Conservation (phyloP, 2,113 vertebrate genomes). For the Chaetodon auriga region DNA sequence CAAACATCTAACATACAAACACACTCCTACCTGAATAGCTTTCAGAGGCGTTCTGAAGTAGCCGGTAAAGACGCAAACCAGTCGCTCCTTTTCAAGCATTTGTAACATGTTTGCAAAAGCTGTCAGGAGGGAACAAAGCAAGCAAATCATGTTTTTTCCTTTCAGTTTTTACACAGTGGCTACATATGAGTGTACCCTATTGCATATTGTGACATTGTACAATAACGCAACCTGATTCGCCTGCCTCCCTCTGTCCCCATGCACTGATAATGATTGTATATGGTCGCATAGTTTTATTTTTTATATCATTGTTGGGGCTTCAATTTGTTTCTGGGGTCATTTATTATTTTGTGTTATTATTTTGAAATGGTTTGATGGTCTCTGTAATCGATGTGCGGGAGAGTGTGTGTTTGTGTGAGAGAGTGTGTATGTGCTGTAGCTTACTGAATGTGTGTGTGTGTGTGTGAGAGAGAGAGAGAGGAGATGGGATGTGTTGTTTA, state of each 20-base stretch:
- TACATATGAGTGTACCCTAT: background rate
- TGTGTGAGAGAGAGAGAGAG: background rate
- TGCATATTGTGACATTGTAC: slow-evolving; percentile 20
- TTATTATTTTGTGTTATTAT: slow-evolving; percentile 37
- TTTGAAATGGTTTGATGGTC: slow-evolving; percentile 29
- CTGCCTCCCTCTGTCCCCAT: slow-evolving; percentile 36
- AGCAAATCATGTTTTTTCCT: background rate
- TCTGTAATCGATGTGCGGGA: background rate
- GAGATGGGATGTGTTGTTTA: background rate
- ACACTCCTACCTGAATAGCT: background rate
- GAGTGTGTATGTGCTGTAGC: slow-evolving; percentile 13
- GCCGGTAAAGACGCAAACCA: background rate
- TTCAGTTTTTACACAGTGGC: slow-evolving; percentile 16
- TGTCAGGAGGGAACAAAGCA: background rate
- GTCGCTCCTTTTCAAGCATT: background rate
- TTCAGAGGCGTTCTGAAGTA: background rate
- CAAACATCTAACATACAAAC: background rate
- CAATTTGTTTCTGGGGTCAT: slow-evolving; percentile 8
- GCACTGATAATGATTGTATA: slow-evolving; percentile 74
- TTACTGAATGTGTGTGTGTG: slow-evolving; percentile 14
- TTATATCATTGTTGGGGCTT: slow-evolving; percentile 49
- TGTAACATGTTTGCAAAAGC: slow-evolving; percentile 13
- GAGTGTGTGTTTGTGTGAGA: background rate
- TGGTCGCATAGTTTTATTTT: slow-evolving; percentile 66
- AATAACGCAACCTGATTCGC: slow-evolving; percentile 19